Percentiles rank a stretch among this genome's conserved stretches.
Conservation (phyloP, 2,888 invertebrate genomes). For the Camptogramma bilineatum region DNA sequence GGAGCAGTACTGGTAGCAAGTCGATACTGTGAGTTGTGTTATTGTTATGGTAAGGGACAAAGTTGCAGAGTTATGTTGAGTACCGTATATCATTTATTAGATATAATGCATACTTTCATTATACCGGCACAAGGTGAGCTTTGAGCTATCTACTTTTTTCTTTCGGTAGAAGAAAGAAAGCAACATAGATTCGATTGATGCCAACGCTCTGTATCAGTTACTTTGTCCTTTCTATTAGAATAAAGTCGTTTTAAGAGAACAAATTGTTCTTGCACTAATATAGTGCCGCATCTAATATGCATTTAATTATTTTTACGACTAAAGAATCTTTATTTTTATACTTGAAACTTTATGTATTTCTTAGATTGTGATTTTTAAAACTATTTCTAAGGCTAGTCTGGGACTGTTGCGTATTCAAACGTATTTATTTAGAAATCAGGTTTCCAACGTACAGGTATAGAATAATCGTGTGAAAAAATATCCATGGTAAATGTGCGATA, state of each 20-base stretch:
- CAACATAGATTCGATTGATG: background rate
- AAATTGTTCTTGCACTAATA: slow-evolving; percentile 12
- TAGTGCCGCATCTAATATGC: slow-evolving; percentile 32
- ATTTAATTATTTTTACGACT: slow-evolving; percentile 36
- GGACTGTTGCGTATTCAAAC: slow-evolving; percentile 20
- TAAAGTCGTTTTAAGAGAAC: slow-evolving; percentile 5
- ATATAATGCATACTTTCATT: background rate
- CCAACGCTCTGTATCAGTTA: background rate
- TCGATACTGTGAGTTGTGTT: slow-evolving; percentile 69
- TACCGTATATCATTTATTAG: background rate
- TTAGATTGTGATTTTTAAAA: slow-evolving; percentile 40
- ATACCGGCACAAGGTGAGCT: background rate
- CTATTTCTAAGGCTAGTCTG: slow-evolving; percentile 39
- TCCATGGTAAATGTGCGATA: background rate
- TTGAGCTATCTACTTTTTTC: background rate
- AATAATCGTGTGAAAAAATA: background rate
- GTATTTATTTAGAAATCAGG: slow-evolving; percentile 16
- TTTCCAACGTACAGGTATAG: background rate
- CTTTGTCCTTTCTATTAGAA: slow-evolving; percentile 2
- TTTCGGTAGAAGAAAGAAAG: background rate
- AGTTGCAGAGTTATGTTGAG: background rate
- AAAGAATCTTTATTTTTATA: slow-evolving; percentile 42
- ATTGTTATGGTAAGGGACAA: slow-evolving; percentile 15
- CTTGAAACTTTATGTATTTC: slow-evolving; percentile 32
- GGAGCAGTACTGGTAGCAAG: slow-evolving; percentile 73